Evolutionary conservation across 1,140 invertebrate genomes (phyloP).

Genomic region (Drosophila saltans): DNA sequence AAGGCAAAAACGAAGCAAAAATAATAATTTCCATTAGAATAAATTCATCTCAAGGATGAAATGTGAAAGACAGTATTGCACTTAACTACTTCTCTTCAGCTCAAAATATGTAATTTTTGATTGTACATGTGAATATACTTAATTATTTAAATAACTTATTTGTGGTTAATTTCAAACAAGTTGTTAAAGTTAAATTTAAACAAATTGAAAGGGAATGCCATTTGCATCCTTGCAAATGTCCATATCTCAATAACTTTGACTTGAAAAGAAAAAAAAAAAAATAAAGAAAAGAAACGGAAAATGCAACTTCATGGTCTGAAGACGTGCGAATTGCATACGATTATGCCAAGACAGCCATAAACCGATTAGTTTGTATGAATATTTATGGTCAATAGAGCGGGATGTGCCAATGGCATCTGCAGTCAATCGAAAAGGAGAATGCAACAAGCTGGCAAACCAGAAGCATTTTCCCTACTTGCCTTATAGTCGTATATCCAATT

Average conservation of each 20-base stretch:
- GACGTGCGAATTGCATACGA: constrained; percentile 61
- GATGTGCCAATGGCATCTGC: constrained; percentile 22
- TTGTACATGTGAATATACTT: too few species aligned
- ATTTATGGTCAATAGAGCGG: constrained; percentile 58
- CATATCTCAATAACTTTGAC: neutral
- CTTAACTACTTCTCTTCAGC: too few species aligned
- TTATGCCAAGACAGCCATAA: constrained; percentile 58
- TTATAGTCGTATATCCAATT: constrained; percentile 40
- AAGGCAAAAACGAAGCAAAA: neutral
- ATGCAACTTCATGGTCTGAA: constrained; percentile 57
- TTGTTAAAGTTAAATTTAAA: neutral
- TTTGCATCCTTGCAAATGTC: neutral
- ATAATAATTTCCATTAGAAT: too few species aligned
- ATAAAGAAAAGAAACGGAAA: constrained; percentile 12
- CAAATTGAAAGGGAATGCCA: neutral
- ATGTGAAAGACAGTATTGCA: too few species aligned
- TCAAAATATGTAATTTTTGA: too few species aligned
- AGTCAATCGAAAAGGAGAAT: constrained; percentile 31
- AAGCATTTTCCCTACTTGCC: constrained; percentile 22
- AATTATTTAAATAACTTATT: too few species aligned
- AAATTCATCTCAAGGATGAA: too few species aligned
- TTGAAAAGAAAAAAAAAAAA: constrained; percentile 14
- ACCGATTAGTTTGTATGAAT: constrained; percentile 77
- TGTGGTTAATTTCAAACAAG: neutral
- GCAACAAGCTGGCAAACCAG: constrained; percentile 55